phyloP scores from a whole-genome alignment of 2,797 vertebrate species.

The Pitangus sulphuratus region DNA sequence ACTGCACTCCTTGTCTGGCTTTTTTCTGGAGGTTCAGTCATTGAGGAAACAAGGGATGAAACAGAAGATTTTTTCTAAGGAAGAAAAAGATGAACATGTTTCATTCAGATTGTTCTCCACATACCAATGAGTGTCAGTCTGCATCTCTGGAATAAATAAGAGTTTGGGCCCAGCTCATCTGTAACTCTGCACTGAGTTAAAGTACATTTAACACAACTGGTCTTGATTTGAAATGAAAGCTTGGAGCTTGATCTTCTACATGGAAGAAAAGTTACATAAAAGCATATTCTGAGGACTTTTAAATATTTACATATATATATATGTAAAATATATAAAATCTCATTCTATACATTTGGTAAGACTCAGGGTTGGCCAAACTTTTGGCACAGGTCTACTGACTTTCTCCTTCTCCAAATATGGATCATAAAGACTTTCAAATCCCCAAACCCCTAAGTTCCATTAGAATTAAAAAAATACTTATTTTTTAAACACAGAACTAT shows the following conservation, averaged over 20 bases:
- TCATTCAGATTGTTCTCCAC: not conserved
- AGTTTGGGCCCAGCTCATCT: not conserved
- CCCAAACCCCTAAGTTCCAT: not conserved
- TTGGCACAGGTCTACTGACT: not conserved
- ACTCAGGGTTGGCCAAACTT: not conserved
- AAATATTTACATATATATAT: accelerated
- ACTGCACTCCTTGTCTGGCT: conserved; percentile 71
- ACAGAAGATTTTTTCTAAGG: not conserved
- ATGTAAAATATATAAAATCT: not conserved
- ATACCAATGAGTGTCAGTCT: not conserved
- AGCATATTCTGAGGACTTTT: not conserved
- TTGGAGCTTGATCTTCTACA: not conserved
- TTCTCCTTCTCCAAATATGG: not conserved
- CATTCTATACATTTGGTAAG: not conserved
- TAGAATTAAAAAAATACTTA: not conserved
- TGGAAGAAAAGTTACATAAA: not conserved
- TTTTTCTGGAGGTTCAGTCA: not conserved
- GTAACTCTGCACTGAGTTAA: not conserved
- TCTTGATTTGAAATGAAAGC: not conserved
- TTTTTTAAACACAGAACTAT: not conserved
- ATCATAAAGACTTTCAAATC: not conserved
- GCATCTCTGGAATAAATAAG: not conserved
- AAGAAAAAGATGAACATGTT: not conserved
- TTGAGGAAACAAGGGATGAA: not conserved
- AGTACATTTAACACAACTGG: not conserved